Conservation (phyloP, 1,140 invertebrate genomes). For the Zaprionus lachaisei region DNA sequence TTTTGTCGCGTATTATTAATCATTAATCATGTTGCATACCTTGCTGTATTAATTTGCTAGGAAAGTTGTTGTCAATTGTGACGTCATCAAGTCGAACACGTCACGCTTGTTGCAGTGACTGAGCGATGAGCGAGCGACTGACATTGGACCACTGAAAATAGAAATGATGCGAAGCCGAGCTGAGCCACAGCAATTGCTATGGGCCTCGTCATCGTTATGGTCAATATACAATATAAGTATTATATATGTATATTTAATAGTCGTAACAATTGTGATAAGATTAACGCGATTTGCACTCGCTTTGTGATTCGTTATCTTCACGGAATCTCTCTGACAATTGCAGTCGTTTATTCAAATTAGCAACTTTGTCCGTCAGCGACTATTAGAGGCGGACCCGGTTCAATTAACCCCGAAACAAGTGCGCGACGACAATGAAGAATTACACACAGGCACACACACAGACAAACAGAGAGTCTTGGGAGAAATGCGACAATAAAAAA, state of each 20-base stretch:
- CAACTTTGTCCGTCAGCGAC: constrained; percentile 28
- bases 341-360: constrained; percentile 72
- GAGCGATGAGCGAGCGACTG: constrained; percentile 23
- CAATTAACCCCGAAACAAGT: constrained; percentile 74
- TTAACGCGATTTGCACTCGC: constrained; percentile 47
- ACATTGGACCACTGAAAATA: constrained; percentile 60
- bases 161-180: constrained; percentile 52
- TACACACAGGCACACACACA: constrained; percentile 29
- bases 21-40: constrained; percentile 44
- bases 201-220: constrained; percentile 21
- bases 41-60: constrained; percentile 29
- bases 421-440: constrained; percentile 63
- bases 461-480: background rate
- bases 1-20: constrained; percentile 53
- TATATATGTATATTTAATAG: background rate
- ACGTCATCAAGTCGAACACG: constrained; percentile 60
- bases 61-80: constrained; percentile 38
- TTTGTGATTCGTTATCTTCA: constrained; percentile 6
- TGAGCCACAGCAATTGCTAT: background rate
- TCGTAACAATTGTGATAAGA: constrained; percentile 63
- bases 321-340: constrained; percentile 27
- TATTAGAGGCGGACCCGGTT: constrained; percentile 48
- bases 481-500: constrained; percentile 33
- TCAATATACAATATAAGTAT: constrained; percentile 3
- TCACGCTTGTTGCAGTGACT: constrained; percentile 52